Base-by-base conservation (phyloP, 2,113 vertebrate genomes). In the Podarcis muralis region DNA sequence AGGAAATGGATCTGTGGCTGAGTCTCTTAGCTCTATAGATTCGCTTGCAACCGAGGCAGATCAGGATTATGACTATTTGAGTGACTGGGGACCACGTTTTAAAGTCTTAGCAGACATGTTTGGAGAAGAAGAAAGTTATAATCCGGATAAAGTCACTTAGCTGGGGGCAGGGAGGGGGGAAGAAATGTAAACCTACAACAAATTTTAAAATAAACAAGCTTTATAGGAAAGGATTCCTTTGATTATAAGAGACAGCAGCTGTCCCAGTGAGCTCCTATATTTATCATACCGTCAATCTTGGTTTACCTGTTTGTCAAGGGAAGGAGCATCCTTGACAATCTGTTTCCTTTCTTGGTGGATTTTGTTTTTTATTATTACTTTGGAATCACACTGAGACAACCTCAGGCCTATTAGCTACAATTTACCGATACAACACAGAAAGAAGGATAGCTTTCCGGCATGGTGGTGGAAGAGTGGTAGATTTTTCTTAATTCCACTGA, bases 41-140 rank as follows among this genome's bases (percentile, higher is more conserved):
- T 99, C 99, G 2, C 87, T 97, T 87, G 95, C 96, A 18, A 95
- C 96, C 0, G 99, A 99, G 16, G 94, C 92, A 0, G 98, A 99
- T 90, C 98, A 99, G 95, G 98, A 99, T 97, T 99, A 98, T 13
- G 98, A 98, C 93, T 99, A 98, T 93, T 98, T 99, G 94, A 97
- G 94, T 62, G 98, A 99, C 87, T 99, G 99, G 99, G 99, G 99
- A 74, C 99, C 99, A 43, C 98, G 97, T 91, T 99, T 99, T 94
- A 98, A 98, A 97, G 98, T 98, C 62, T 95, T 99, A 93, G 98
- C 99, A 83, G 99, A 98, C 32, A 98, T 99, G 95, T 99, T 99
- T 87, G 98, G 97, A 77, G 98, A 98, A 91, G 97, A 97, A 94
- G 98, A 99, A 95, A 97, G 86, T 90, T 95, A 96, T 74, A 96